Evolutionary conservation across 37 sponge, comb jelly and placozoan genomes (phyloP), one percentile per base, ranked within the genome.

Genomic region (Chondrosia reniformis): DNA sequence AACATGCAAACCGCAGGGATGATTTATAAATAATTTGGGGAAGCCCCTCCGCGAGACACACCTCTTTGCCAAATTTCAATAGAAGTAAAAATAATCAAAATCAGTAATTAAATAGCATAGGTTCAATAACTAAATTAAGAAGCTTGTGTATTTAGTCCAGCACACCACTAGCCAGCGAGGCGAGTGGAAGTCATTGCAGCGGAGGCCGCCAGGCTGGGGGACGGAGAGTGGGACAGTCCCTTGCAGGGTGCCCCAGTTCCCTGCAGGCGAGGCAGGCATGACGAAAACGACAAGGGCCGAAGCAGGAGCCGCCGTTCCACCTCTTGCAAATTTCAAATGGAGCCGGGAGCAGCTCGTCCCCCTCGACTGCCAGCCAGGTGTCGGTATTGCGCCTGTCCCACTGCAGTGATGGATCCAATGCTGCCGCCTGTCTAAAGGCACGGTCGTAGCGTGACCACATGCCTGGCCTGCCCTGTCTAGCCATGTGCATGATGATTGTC

Each of bases 341-440:
- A 3, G 67, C 39, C 9, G 67, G 34, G 31, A 17, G 67, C 7
- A 17, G 8, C 6, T 59, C 61, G 6, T 69, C 72, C 6, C 24
- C 31, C 6, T 43, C 8, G 72, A 44, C 72, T 37, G 72, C 31
- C 8, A 69, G 72, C 72, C 72, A 69, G 44, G 42, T 40, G 1
- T 69, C 43, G n/a, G 72, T 36, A 24, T 69, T 22, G 2, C 43
- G 31, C 30, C 66, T 4, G 33, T 64, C 66, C 66, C 66, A 64
- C 66, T 1, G 72, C 43, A 36, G 42, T 2, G 72, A 24, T 17
- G 76, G 76, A 55, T 76, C 19, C 9, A 76, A 33, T 1, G 55
- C 56, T 2, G 56, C 76, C 22, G 76, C 76, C 76, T 76, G 56
- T 1, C 76, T 33, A 21, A 76, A 55, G 56, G 56, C 44, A 2